Evolutionary conservation across 2,888 invertebrate genomes (phyloP), one percentile per base, ranked within the genome.

Genomic region (Chrysolina oricalcia): DNA sequence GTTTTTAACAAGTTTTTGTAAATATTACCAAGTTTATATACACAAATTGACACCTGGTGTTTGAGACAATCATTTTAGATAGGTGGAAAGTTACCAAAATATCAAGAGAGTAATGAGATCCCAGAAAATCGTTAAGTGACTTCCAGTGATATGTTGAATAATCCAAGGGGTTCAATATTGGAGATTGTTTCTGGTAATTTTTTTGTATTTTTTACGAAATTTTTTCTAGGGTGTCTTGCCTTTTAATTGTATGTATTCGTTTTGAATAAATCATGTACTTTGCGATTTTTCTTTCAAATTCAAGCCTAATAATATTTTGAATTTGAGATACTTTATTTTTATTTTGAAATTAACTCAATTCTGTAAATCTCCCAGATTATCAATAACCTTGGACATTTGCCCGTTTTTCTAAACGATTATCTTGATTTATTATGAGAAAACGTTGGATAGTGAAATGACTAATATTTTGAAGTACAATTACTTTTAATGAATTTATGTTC

Each of bases 401-500:
- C 35, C 8, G 35, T 35, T 35, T 35, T 35, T 35, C 35, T 35
- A 35, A 35, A 35, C 8, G 35, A 35, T 35, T 35, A 21, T 53
- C 53, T 53, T 8, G 27, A 59, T 59, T 27, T 59, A 27, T 35
- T 27, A n/a, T 59, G 27, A 59, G 59, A 59, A 46, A 8, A 59
- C 15, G 66, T 66, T 68, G 53, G 17, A 68, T 40, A 53, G 19
- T 40, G 19, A 68, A 50, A 66, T 50, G 65, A 65, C 70, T 70
- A 74, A 70, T 69, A 69, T 50, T 40, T 69, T n/a, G 62, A 64
- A 75, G 74, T 75, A 75, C 74, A 75, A 75, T 65, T 71, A 67
- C 35, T 50, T 50, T 35, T 68, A 53, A 68, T 21, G 40, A 68
- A 21, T 68, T 40, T 53, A 53, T 68, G 62, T 70, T 70, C 63